Conservation (phyloP, 2,888 invertebrate species). For the Yponomeuta sedellus region DNA sequence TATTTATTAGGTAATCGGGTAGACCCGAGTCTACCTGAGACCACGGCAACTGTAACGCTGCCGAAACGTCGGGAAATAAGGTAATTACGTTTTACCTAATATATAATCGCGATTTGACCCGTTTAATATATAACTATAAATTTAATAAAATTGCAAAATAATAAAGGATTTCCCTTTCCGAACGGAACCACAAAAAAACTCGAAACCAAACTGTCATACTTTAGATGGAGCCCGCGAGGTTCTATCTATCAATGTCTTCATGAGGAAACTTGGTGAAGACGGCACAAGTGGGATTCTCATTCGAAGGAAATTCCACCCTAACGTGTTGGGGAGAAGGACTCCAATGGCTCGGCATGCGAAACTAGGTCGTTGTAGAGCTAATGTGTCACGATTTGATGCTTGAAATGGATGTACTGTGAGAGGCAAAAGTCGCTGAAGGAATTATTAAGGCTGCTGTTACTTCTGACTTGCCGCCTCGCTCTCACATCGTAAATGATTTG, state of each 20-base stretch:
- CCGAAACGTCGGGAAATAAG: too few relatives aligned
- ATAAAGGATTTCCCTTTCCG: background rate
- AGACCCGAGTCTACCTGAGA: too few relatives aligned
- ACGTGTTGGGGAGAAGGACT: slow-evolving; percentile 17
- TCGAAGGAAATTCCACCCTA: slow-evolving; percentile 22
- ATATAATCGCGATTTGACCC: too few relatives aligned
- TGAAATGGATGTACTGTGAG: slow-evolving; percentile 22
- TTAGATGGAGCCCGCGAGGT: slow-evolving; percentile 19
- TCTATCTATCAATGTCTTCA: slow-evolving; percentile 30
- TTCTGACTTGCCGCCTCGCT: background rate
- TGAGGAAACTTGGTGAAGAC: slow-evolving; percentile 15
- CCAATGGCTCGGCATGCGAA: slow-evolving; percentile 13
- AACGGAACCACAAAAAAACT: background rate
- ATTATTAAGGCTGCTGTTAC: background rate
- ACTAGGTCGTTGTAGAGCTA: slow-evolving; percentile 27
- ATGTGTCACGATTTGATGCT: slow-evolving; percentile 25
- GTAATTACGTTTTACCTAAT: too few relatives aligned
- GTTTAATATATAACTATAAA: too few relatives aligned
- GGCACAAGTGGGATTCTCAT: slow-evolving; percentile 15
- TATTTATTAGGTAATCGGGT: too few relatives aligned
- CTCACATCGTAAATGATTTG: too few relatives aligned
- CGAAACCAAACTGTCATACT: slow-evolving; percentile 4
- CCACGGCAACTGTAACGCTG: too few relatives aligned
- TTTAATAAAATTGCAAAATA: too few relatives aligned
- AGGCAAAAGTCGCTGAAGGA: background rate